These are phyloP conservation scores for Oedothorax gibbosus DNA, from an alignment of 1,140 invertebrate genomes.

Conservation along the genomic window DNA sequence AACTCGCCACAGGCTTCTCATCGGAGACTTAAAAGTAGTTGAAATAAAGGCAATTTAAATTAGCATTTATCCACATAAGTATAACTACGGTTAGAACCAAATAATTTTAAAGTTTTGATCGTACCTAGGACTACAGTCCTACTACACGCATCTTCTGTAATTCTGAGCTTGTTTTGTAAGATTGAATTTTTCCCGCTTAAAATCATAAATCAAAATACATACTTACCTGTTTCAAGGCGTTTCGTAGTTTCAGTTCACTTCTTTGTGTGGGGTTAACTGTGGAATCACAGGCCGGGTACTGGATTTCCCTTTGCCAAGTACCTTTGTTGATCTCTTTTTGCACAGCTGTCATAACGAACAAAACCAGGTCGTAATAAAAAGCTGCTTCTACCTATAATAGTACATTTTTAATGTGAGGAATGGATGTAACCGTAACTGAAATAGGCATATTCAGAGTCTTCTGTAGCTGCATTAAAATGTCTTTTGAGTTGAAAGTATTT, in stretches of 20 bases:
- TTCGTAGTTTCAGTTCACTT: conserved; percentile 39
- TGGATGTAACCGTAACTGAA: too few species aligned
- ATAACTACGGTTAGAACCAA: too few species aligned
- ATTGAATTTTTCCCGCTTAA: not conserved
- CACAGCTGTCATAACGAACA: conserved; percentile 47
- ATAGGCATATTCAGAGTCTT: not conserved
- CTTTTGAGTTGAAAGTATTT: not conserved
- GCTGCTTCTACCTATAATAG: conserved; percentile 60
- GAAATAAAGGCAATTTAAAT: too few species aligned
- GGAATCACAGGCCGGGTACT: conserved; percentile 47
- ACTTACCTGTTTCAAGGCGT: conserved; percentile 50
- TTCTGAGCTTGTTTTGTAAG: too few species aligned
- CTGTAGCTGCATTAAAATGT: not conserved
- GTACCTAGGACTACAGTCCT: too few species aligned
- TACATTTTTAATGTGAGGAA: not conserved
- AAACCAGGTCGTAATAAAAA: conserved; percentile 63
- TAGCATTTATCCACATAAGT: too few species aligned
- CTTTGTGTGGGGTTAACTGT: conserved; percentile 41
- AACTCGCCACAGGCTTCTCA: too few species aligned
- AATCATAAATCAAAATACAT: not conserved
- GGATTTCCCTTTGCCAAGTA: conserved; percentile 38
- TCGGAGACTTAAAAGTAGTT: too few species aligned
- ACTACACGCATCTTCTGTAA: too few species aligned
- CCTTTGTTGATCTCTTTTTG: conserved; percentile 9
- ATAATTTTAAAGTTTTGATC: too few species aligned